Base-by-base conservation (phyloP, 2,797 vertebrate genomes). In the Coregonus suidteri region DNA sequence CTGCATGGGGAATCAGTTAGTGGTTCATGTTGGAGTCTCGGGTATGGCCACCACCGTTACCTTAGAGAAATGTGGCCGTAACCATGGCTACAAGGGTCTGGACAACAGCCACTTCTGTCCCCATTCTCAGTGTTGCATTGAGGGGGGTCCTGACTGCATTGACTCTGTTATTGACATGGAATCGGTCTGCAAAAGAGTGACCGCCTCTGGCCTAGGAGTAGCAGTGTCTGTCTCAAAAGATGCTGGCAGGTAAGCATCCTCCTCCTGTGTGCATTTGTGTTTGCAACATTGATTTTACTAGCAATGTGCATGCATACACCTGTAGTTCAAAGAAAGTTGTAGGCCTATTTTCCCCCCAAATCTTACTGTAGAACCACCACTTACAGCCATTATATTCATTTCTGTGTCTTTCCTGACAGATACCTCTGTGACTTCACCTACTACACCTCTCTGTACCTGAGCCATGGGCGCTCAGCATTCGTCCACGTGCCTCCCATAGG, bases 341-440 rank as follows among this genome's bases (percentile, higher is more conserved):
- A 47, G 7, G 41, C 41, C 41, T 47, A 41, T 41, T 41, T 41
- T 2, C 0, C 7, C 7, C 1, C 41, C 7, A 11, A 13, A 47
- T 47, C 9, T 11, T 47, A 47, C 41, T 47, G 41, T 47, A 13
- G 41, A 47, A 47, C 41, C 41, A 47, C 41, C 41, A 47, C 11
- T 47, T 47, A 13, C 14, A 6, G 16, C 6, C 4, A 30, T 15
- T 16, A 35, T 67, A 4, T 53, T 16, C 1, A n/a, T 52, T 52
- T 16, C 66, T 76, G 18, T 47, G 9, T 59, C 11, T 69, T 25
- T 76, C 9, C n/a, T 18, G 2, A 7, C 80, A 98, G 97, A 80
- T 98, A 98, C 86, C 96, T 98, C 1, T 98, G 97, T 69, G 97
- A 98, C 85, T 98, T 96, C 90, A 96, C 96, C 47, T 98, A 98